Base-by-base conservation (phyloP, 2,797 vertebrate species). In the Cetoscarus ocellatus region DNA sequence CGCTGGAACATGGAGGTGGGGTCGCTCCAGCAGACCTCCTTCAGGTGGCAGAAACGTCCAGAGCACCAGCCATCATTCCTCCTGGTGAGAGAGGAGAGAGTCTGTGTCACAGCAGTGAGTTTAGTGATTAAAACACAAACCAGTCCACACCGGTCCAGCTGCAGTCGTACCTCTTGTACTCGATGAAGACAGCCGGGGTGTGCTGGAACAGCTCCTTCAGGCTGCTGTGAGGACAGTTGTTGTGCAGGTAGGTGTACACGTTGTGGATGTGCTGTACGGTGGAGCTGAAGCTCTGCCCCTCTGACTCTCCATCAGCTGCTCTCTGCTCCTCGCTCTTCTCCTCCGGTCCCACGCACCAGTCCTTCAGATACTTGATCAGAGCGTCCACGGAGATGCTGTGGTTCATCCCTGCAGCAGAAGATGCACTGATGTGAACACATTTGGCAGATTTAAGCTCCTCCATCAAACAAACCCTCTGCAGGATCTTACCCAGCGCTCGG, bases 21-120 rank as follows among this genome's bases (percentile, higher is more conserved):
- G 66, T 96, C 95, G 1, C 61, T 76, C 95, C 95, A 96, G 83
- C 94, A 96, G 66, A 95, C 94, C 7, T 95, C 94, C 65, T 94
- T 95, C 70, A 94, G 85, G 70, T 94, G 91, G 89, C 93, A 93
- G 86, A 96, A 96, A 35, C 50, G 80, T 8, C 95, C 95, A 0
- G 70, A 88, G 53, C 88, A 90, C 89, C 92, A 91, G 9, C 55
- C 47, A 0, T 80, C 86, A 8, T 52, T 47, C 1, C 27, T 71
- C 70, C 89, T 94, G 75, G 2, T n/a, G n/a, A 38, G 10, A 19
- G 14, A 27, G 39, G 39, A n/a, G 51, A 10, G 5, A n/a, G n/a
- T n/a, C n/a, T n/a, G n/a, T n/a, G n/a, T n/a, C n/a, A n/a, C n/a
- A n/a, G 15, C 15, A 0, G n/a, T n/a, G 3, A 55, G 58, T 27